Base-by-base conservation (phyloP, 2,888 invertebrate genomes). In the Allophyes oxyacanthae region DNA sequence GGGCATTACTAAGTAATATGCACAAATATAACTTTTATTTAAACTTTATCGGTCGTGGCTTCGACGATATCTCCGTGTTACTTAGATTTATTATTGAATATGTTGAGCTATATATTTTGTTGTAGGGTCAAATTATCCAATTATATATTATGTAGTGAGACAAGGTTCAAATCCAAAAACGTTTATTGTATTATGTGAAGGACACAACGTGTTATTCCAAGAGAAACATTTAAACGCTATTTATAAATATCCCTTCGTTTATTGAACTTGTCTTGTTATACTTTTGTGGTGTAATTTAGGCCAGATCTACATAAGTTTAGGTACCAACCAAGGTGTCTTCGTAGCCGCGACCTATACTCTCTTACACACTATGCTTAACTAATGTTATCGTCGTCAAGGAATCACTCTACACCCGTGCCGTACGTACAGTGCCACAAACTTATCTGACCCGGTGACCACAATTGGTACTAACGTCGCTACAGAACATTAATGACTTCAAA, bases 1-100 rank as follows among this genome's bases (percentile, higher is more conserved):
- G 78, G 78, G 77, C 81, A 81, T 81, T 80, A 75, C 52, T 64
- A 54, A 54, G 20, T 60, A 60, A 68, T 62, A 66, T 71, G 76
- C 78, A 79, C 75, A 75, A 77, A 77, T 55, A 28, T 50, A 51
- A 62, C 37, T 56, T 53, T 75, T 46, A 38, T 14, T 40, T 49
- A 38, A 36, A 30, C 14, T 38, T 13, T 38, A 3, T 8, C 7
- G 26, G 36, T 10, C 33, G 33, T 25, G 61, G 34, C 61, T 67
- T 67, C 44, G 38, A 49, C 9, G 7, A 71, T 2, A 34, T 43
- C 33, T n/a, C 9, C 34, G 9, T 13, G 1, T 15, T 41, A 42
- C 10, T 30, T 37, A 48, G 10, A 32, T 11, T 40, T 48, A 14
- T 48, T 32, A 32, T 32, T 42, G 13, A 25, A 13, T 11, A 49